Conservation (phyloP, 2,113 vertebrate genomes). For the Probosciger aterrimus region DNA sequence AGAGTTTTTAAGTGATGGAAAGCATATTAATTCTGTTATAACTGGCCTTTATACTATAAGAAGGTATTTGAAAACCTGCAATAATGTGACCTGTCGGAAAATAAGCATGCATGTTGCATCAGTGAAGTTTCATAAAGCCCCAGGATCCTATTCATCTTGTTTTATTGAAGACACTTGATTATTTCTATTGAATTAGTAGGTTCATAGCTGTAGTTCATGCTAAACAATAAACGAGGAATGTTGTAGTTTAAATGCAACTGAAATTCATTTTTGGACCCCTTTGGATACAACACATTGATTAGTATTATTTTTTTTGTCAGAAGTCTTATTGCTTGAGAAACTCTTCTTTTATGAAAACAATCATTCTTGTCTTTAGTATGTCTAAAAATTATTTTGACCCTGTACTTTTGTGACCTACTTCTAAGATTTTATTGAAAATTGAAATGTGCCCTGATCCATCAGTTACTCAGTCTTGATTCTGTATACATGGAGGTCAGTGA, state of each 20-base stretch:
- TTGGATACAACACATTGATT: slow-evolving; percentile 13
- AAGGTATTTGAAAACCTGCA: neutral
- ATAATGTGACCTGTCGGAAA: neutral
- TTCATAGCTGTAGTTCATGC: neutral
- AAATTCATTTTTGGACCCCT: neutral
- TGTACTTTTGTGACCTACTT: neutral
- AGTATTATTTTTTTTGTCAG: slow-evolving; percentile 3
- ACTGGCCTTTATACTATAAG: neutral
- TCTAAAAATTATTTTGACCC: slow-evolving; percentile 4
- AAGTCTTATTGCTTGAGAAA: slow-evolving; percentile 26
- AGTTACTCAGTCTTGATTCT: neutral
- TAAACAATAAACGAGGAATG: neutral
- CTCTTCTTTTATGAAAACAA: slow-evolving; percentile 40
- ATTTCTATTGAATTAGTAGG: neutral
- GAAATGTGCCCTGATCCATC: neutral
- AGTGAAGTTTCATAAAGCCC: neutral
- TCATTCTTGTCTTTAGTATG: slow-evolving; percentile 14
- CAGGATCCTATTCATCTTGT: neutral
- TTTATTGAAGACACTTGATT: neutral
- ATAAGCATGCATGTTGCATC: neutral
- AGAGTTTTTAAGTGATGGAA: neutral
- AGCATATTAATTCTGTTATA: neutral
- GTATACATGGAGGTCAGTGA: neutral
- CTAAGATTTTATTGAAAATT: slow-evolving; percentile 15
- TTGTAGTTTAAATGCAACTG: neutral